Percentiles rank a stretch among this genome's conserved stretches.
Conservation (phyloP, 2,888 invertebrate genomes). For the Lamellibrachia columna region DNA sequence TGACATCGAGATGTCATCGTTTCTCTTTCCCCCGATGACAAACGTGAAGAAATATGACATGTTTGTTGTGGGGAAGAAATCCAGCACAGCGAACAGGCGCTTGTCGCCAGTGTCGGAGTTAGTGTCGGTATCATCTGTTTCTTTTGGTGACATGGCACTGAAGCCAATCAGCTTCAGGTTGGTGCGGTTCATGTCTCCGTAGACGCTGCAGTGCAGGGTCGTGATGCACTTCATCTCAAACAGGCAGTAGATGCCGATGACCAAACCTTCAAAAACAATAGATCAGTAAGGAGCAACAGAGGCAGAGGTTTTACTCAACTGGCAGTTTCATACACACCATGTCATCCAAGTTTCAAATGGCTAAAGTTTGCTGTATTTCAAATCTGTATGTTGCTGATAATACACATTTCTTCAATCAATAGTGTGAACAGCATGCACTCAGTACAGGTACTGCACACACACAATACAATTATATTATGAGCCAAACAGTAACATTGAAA, state of each 20-base stretch:
- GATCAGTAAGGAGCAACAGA: neutral
- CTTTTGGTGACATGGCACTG: conserved; percentile 20
- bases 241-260: conserved; percentile 36
- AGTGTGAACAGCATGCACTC: too few species aligned
- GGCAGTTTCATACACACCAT: neutral
- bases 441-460: too few species aligned
- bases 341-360: too few species aligned
- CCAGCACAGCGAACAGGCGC: conserved; percentile 30
- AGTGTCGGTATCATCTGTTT: neutral
- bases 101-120: neutral
- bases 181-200: conserved; percentile 37
- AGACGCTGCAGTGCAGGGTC: conserved; percentile 38
- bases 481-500: too few species aligned
- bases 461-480: too few species aligned
- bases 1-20: conserved; percentile 35
- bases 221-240: conserved; percentile 34
- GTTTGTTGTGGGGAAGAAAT: conserved; percentile 34
- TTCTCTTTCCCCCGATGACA: conserved; percentile 23
- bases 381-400: too few species aligned
- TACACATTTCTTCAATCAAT: too few species aligned
- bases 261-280: conserved; percentile 31
- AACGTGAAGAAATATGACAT: conserved; percentile 40
- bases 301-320: neutral
- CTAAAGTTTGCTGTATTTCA: too few species aligned
- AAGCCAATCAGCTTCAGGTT: conserved; percentile 36